Evolutionary conservation across 2,113 vertebrate genomes (phyloP).

Genomic region (Agelaius phoeniceus): DNA sequence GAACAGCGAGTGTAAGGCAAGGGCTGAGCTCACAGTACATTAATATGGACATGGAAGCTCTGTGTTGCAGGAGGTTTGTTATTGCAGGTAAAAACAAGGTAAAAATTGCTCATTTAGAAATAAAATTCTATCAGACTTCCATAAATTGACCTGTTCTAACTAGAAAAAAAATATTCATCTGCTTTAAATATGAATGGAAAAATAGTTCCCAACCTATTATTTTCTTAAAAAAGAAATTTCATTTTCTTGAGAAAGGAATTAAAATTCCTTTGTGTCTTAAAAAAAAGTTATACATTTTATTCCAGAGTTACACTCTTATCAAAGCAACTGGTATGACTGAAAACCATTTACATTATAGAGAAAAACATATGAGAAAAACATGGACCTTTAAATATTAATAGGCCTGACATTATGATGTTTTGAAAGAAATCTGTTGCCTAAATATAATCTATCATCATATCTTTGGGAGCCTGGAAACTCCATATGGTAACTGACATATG

Average conservation of each 20-base stretch:
- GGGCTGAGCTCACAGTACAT: neutral
- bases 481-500: neutral
- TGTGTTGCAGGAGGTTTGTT: neutral
- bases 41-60: neutral
- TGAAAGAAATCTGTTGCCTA: neutral
- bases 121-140: slow-evolving; percentile 9
- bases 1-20: neutral
- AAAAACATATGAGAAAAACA: neutral
- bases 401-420: neutral
- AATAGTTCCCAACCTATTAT: neutral
- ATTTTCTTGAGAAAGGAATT: neutral
- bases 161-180: neutral
- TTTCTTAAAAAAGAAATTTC: neutral
- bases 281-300: neutral
- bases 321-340: neutral
- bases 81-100: neutral
- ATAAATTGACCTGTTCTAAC: neutral
- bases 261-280: neutral
- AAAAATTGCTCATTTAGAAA: slow-evolving; percentile 1
- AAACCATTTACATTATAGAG: neutral
- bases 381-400: neutral
- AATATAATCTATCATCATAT: neutral
- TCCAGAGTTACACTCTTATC: neutral
- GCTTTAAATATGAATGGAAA: neutral
- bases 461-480: neutral